Conservation (phyloP, 2,888 invertebrate genomes). For the Polymixis flavicincta region DNA sequence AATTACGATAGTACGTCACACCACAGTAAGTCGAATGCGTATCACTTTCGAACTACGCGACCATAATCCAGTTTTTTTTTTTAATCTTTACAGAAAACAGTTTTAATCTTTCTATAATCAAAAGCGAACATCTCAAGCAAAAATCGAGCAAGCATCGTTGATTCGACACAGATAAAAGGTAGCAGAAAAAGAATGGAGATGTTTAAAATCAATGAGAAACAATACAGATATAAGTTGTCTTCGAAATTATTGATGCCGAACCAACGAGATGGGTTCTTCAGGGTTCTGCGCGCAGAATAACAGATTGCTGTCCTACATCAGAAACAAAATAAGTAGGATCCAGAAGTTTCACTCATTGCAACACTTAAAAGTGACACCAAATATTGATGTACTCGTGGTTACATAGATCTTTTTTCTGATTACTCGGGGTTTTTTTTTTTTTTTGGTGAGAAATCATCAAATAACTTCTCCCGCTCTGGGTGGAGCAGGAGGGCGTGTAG, state of each 20-base stretch:
- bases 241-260: slow-evolving; percentile 61
- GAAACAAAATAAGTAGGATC: background rate
- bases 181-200: slow-evolving; percentile 14
- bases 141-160: background rate
- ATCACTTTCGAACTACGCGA: too few species aligned
- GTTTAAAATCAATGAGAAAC: slow-evolving; percentile 58
- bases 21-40: too few species aligned
- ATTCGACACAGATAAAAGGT: slow-evolving; percentile 34
- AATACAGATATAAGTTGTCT: slow-evolving; percentile 57
- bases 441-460: too few species aligned
- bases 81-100: too few species aligned
- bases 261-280: slow-evolving; percentile 52
- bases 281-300: slow-evolving; percentile 60
- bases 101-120: background rate
- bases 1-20: too few species aligned
- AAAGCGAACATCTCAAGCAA: background rate
- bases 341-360: slow-evolving; percentile 24
- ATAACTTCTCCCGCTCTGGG: too few species aligned
- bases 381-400: too few species aligned
- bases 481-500: too few species aligned
- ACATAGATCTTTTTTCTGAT: too few species aligned
- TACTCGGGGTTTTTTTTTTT: too few species aligned
- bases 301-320: slow-evolving; percentile 50
- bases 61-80: too few species aligned
- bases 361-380: background rate